Percentiles rank a stretch among this genome's conserved stretches.
phyloP scores from a whole-genome alignment of 2,797 vertebrate genomes.

The Craterocephalus amniculus region DNA sequence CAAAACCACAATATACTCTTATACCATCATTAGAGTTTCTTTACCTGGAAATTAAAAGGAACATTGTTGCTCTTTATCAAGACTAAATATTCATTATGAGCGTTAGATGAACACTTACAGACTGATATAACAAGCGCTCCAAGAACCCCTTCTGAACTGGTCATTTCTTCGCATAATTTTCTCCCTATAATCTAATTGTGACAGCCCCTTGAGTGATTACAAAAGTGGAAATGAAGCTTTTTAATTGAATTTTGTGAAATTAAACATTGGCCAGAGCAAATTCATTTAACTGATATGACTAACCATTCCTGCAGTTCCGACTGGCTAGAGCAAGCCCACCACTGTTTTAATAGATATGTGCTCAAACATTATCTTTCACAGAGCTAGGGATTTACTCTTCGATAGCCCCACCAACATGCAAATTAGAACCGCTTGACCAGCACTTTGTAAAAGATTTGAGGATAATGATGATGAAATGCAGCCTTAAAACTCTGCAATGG shows the following conservation, averaged over 20 bases:
- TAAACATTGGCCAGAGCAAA: constrained; percentile 69
- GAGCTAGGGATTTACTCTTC: constrained; percentile 58
- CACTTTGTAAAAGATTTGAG: constrained; percentile 55
- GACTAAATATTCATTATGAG: constrained; percentile 18
- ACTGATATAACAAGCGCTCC: constrained; percentile 11
- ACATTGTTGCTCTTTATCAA: constrained; percentile 17
- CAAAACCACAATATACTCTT: constrained; percentile 10
- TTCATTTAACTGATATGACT: constrained; percentile 78
- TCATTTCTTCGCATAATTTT: constrained; percentile 37
- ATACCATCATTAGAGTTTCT: constrained; percentile 15
- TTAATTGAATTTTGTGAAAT: constrained; percentile 77
- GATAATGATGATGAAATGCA: constrained; percentile 51
- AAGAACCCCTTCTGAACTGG: constrained; percentile 30
- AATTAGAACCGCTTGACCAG: constrained; percentile 64
- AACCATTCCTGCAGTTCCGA: constrained; percentile 55
- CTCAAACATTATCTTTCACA: constrained; percentile 58
- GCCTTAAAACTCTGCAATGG: constrained; percentile 22
- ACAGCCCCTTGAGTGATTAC: constrained; percentile 61
- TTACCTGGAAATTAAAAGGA: constrained; percentile 13
- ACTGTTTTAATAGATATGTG: constrained; percentile 56
- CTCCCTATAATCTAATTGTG: constrained; percentile 50
- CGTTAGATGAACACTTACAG: not conserved
- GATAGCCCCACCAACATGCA: constrained; percentile 34
- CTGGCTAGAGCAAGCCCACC: constrained; percentile 54
- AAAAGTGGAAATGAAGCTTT: constrained; percentile 64